A percentile compares a stretch with the other conserved stretches of the same genome.
These are phyloP conservation scores for Acromyrmex echinatior DNA, from an alignment of 1,140 invertebrate species.

Conservation along the genomic window DNA sequence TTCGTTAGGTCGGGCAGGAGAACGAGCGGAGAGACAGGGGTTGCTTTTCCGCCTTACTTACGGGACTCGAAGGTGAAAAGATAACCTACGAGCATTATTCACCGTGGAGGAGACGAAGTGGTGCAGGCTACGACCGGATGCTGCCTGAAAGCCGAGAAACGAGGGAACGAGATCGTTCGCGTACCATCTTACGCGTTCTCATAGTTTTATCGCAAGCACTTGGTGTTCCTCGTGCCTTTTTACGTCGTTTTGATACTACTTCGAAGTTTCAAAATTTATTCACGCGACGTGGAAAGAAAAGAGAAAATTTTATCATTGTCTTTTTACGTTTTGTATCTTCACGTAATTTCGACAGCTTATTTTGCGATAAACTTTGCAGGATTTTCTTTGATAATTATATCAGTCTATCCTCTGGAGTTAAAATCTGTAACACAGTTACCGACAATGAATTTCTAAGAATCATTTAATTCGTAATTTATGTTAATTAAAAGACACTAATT, in stretches of 20 bases:
- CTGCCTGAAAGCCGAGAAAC: constrained; percentile 40
- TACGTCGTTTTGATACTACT: constrained; percentile 30
- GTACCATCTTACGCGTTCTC: constrained; percentile 27
- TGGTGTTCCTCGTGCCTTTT: constrained; percentile 32
- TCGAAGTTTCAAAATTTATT: constrained; percentile 50
- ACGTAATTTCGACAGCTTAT: neutral
- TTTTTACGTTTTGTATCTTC: neutral
- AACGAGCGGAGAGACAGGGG: constrained; percentile 45
- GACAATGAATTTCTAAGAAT: no score
- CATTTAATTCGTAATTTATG: no score
- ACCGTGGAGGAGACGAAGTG: constrained; percentile 67
- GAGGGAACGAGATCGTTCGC: constrained; percentile 41
- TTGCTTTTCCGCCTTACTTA: constrained; percentile 79
- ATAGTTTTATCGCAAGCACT: constrained; percentile 53
- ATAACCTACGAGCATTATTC: constrained; percentile 85
- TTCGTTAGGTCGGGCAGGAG: constrained; percentile 81
- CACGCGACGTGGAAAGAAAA: neutral
- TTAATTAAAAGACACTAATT: no score
- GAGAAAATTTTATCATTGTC: neutral
- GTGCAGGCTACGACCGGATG: constrained; percentile 51
- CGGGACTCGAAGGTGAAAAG: constrained; percentile 83
- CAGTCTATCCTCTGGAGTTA: neutral
- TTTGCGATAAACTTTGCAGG: neutral
- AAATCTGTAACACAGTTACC: no score
- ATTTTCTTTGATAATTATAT: neutral